Conservation (phyloP, 2,113 vertebrate genomes). For the Guaruba guarouba region DNA sequence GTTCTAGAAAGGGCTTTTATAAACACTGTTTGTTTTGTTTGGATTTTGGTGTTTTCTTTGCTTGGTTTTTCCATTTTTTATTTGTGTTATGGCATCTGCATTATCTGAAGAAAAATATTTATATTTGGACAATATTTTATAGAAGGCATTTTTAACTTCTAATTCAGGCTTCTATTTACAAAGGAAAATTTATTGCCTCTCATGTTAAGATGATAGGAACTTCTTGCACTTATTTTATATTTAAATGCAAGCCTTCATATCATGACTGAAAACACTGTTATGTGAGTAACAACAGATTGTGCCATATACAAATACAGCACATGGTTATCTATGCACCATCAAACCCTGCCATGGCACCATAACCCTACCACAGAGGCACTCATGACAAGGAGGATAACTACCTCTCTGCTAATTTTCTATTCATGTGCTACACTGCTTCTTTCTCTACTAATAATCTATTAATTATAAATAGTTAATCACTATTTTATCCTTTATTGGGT, state of each 20-base stretch:
- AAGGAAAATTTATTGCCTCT: not conserved
- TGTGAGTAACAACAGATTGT: not conserved
- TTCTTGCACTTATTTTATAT: not conserved
- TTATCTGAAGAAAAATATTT: not conserved
- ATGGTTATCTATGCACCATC: not conserved
- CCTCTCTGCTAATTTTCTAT: not conserved
- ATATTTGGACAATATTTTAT: not conserved
- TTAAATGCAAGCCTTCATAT: not conserved
- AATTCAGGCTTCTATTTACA: not conserved
- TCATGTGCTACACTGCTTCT: not conserved
- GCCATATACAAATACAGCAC: rapidly evolving
- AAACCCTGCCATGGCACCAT: rapidly evolving
- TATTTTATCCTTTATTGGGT: rapidly evolving
- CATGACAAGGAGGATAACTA: rapidly evolving
- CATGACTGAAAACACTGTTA: not conserved
- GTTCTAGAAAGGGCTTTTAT: not conserved
- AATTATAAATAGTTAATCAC: not conserved
- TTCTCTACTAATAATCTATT: not conserved
- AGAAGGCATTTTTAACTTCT: not conserved
- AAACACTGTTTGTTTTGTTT: not conserved
- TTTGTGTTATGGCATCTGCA: not conserved
- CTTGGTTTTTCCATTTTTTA: not conserved
- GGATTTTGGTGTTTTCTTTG: not conserved
- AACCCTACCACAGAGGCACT: not conserved
- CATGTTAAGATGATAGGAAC: not conserved